Percentiles rank a stretch among this genome's conserved stretches.
These are phyloP conservation scores for Volucella zonaria DNA, from an alignment of 2,888 invertebrate species.

Conservation along the genomic window DNA sequence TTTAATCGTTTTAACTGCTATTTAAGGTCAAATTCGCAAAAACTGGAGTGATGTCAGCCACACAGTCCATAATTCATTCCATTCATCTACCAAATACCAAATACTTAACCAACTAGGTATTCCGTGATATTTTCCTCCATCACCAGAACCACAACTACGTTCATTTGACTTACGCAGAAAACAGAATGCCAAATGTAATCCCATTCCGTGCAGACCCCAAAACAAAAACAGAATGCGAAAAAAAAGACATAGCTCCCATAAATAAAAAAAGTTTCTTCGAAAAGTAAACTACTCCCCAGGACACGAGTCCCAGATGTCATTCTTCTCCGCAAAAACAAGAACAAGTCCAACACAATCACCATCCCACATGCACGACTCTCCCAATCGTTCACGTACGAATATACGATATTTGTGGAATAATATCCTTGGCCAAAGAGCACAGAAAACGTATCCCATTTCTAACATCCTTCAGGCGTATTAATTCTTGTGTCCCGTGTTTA, in stretches of 20 bases:
- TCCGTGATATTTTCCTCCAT: conserved; percentile 36
- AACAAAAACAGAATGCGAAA: no score
- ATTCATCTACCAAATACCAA: background rate
- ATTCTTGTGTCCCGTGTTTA: conserved; percentile 62
- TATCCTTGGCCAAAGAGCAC: background rate
- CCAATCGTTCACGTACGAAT: background rate
- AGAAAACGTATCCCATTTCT: conserved; percentile 53
- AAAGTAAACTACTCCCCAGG: conserved; percentile 19
- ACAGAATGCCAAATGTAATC: conserved; percentile 30
- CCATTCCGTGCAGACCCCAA: background rate
- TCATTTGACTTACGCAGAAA: background rate
- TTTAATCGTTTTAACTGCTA: no score
- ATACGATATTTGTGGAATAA: no score
- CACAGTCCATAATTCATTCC: no score
- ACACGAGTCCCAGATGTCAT: background rate
- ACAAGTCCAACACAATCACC: conserved; percentile 19
- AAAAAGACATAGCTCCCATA: conserved; percentile 27
- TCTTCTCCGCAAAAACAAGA: background rate
- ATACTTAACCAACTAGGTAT: conserved; percentile 46
- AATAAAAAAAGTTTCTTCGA: conserved; percentile 11
- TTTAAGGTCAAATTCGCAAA: no score
- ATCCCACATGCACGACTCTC: background rate
- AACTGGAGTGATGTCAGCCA: no score
- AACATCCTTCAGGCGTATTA: conserved; percentile 62
- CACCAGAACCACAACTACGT: conserved; percentile 10